Evolutionary conservation across 2,888 invertebrate species (phyloP).

Genomic region (Dusona sp.): DNA sequence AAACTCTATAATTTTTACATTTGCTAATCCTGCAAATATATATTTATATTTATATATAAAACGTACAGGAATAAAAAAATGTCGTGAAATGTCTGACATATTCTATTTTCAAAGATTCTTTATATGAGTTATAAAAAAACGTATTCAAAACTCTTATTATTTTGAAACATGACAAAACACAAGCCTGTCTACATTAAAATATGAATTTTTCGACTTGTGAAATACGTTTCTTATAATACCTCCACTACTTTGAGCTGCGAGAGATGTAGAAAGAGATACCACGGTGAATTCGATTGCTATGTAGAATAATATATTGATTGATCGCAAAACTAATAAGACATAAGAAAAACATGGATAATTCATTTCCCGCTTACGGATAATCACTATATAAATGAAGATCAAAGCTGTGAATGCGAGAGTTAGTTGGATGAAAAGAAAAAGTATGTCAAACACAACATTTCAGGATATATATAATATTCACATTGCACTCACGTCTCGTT

Average conservation of each 20-base stretch:
- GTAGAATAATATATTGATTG: neutral
- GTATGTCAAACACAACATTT: neutral
- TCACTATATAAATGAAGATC: neutral
- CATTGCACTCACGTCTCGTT: conserved; percentile 33
- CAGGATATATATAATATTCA: conserved; percentile 2
- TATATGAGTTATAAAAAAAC: no score
- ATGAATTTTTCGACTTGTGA: neutral
- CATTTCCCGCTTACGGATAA: neutral
- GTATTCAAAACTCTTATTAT: no score
- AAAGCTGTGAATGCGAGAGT: neutral
- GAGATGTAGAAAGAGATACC: neutral
- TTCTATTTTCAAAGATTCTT: no score
- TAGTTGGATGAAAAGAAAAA: neutral
- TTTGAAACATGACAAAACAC: no score
- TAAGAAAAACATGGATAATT: neutral
- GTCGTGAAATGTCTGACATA: no score
- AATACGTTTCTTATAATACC: neutral
- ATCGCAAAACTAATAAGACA: neutral
- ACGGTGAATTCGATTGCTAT: neutral
- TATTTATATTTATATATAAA: no score
- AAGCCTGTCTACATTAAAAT: no score
- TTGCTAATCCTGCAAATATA: neutral
- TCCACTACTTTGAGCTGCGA: neutral
- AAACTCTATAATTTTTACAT: neutral
- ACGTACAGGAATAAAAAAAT: no score